Evolutionary conservation across 2,797 vertebrate genomes (phyloP), one percentile per base, ranked within the genome.

Genomic region (Gallirallus australis): DNA sequence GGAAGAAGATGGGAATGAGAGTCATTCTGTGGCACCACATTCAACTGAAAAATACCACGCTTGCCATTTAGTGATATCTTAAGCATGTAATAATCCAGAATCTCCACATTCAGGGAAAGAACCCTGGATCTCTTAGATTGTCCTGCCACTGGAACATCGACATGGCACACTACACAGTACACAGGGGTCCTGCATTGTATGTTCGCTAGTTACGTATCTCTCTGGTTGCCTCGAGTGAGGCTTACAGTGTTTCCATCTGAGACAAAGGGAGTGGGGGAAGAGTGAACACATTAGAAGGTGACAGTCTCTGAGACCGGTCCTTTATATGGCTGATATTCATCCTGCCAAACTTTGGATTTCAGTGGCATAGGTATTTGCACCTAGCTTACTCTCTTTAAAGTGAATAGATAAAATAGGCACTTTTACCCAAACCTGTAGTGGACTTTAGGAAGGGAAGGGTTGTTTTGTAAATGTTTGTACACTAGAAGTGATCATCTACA

Each of bases 181-280:
- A 2, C 28, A 33, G 16, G 23, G 52, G 21, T 40, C n/a, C n/a
- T 2, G 1, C 35, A 7, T 7, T 40, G 30, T 5, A 0, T 7
- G 66, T 54, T 9, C 13, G 37, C 19, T 25, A 66, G 33, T 15
- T 50, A 0, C 27, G 20, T 14, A 50, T 14, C 28, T 56, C 21
- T 35, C 12, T 45, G 59, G 8, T 20, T 59, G 15, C 5, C 21
- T 69, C 30, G 37, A 85, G 19, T 4, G 47, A 63, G 48, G 14
- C 3, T 59, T 65, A 20, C 33, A 54, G 18, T 20, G 30, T 6
- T 77, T 42, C 17, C 16, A 13, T 7, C 5, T 27, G 28, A 48
- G 21, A 30, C 0, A 0, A 17, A 86, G n/a, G 15, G 8, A 47
- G 3, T 5, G 3, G 25, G 10, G 13, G 2, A 60, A 28, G 25